Evolutionary conservation across 2,888 invertebrate genomes (phyloP), one percentile per base, ranked within the genome.

Genomic region (Caenorhabditis plicata): DNA sequence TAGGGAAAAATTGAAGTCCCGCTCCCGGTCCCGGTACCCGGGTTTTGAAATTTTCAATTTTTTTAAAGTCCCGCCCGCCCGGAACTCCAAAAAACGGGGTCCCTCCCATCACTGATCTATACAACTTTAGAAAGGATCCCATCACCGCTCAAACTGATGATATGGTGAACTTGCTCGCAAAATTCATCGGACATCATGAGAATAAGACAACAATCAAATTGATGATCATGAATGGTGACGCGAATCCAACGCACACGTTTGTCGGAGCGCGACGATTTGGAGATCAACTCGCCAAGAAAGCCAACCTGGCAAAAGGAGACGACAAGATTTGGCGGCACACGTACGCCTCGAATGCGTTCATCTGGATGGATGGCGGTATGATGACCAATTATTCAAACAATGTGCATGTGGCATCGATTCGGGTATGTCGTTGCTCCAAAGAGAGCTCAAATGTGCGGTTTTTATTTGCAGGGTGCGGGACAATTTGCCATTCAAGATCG

Each of bases 141-240:
- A 64, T 55, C 29, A 25, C 26, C 23, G n/a, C 26, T 4, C 26
- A 39, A 2, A 51, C 67, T n/a, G n/a, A n/a, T n/a, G n/a, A n/a
- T n/a, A n/a, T n/a, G n/a, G n/a, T n/a, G n/a, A n/a, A n/a, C n/a
- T n/a, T n/a, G n/a, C n/a, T n/a, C n/a, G n/a, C n/a, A n/a, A n/a
- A n/a, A n/a, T n/a, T n/a, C n/a, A n/a, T n/a, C n/a, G n/a, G n/a
- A n/a, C n/a, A n/a, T n/a, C n/a, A n/a, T n/a, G n/a, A n/a, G n/a
- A n/a, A n/a, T n/a, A n/a, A n/a, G n/a, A n/a, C n/a, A 25, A 47
- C 15, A 7, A 17, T 49, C 9, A 9, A 41, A 46, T 50, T 73
- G 8, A 41, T 73, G 39, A 41, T 74, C 27, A 68, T 67, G 60
- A 74, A 74, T 41, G 74, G 74, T 23, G 74, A 74, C 45, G 35